Base-by-base conservation (phyloP, 2,113 vertebrate genomes). In the Pitta sordida region DNA sequence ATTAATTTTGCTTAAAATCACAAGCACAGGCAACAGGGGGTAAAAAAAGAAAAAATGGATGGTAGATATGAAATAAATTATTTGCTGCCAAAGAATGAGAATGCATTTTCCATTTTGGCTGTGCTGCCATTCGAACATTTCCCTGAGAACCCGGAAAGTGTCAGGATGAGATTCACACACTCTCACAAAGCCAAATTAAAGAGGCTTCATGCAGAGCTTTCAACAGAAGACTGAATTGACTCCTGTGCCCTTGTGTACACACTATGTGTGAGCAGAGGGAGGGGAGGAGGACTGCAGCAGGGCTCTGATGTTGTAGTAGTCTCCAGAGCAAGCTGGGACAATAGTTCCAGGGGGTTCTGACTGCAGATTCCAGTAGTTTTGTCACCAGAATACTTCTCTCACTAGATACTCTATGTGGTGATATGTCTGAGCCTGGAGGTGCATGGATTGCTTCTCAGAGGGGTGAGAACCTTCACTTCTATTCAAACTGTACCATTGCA, bases 151-250 rank as follows among this genome's bases (percentile, higher is more conserved):
- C 67, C 30, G 5, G 82, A 24, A 85, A 73, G 55, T 44, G 74
- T 79, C 67, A 26, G 89, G 67, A 46, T 85, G 91, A 70, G 93
- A 70, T 83, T 86, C 82, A 67, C 89, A 87, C 58, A 13, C 75
- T 79, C 3, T 0, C 34, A 89, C 46, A 77, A 83, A 94, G 63
- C 65, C 58, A 86, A 46, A 84, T 91, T 84, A 73, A 76, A 85
- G 81, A 64, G 84, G 70, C 41, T 89, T 76, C 78, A n/a, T 53
- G 81, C 81, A 83, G 96, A 83, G 74, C 63, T 85, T 82, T 69
- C 27, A 51, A 10, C 59, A 52, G 51, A 53, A 80, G 78, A 29
- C 65, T 75, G 83, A 62, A 74, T 81, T 87, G 80, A 76, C 37
- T 86, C 53, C 24, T 22, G 37, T 73, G 83, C 92, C n/a, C 56